phyloP scores from a whole-genome alignment of 2,797 vertebrate genomes.

The Pangasius krempfi region DNA sequence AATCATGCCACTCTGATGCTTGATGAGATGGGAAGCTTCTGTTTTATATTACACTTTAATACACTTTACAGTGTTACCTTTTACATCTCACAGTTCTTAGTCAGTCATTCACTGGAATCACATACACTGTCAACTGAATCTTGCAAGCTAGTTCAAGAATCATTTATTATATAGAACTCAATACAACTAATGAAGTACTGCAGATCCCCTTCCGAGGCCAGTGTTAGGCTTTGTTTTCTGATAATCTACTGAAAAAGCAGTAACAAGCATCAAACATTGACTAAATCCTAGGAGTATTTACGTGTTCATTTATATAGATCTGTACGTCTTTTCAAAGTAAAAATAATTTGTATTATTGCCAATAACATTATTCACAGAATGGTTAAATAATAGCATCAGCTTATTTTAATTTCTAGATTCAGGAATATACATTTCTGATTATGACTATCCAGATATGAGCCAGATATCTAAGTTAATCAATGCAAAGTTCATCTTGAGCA shows the following conservation, averaged over 20 bases:
- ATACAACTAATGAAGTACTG: neutral
- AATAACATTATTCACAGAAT: neutral
- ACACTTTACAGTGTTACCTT: neutral
- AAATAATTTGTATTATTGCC: neutral
- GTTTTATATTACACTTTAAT: neutral
- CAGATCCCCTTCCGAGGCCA: neutral
- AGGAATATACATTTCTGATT: neutral
- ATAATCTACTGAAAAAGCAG: neutral
- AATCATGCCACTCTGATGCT: slow-evolving; percentile 3
- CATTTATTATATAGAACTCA: neutral
- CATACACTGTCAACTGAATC: neutral
- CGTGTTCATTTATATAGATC: neutral
- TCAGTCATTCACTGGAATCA: neutral
- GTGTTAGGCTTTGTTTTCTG: neutral
- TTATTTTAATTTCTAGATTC: neutral
- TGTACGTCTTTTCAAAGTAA: neutral
- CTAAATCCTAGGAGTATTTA: neutral
- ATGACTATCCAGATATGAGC: neutral
- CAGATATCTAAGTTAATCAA: neutral
- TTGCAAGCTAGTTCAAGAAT: neutral
- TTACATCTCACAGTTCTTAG: neutral
- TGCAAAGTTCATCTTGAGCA: neutral
- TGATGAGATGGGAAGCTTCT: neutral
- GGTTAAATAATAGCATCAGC: neutral
- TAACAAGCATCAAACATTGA: neutral